Conservation (phyloP, 2,113 vertebrate species). For the zebrafish (Danio rerio) region DNA sequence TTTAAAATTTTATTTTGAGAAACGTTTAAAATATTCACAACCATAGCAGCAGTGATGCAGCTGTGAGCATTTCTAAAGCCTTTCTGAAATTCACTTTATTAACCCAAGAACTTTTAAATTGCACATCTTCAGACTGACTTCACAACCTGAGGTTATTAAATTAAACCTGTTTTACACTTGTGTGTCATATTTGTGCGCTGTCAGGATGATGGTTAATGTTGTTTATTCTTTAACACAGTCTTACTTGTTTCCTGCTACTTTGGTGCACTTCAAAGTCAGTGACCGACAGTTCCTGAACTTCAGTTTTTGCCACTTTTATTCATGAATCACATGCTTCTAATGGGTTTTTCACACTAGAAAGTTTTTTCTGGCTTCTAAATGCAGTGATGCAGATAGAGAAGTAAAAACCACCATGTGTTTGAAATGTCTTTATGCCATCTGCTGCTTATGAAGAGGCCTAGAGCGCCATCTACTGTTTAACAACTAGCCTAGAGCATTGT, state of each 20-base stretch:
- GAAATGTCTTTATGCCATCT: not conserved
- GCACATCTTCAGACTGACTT: too few relatives aligned
- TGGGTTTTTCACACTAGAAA: not conserved
- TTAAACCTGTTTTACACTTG: not conserved
- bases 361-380: not conserved
- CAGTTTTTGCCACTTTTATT: not conserved
- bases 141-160: not conserved
- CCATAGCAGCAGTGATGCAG: too few relatives aligned
- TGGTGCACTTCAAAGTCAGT: not conserved
- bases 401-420: not conserved
- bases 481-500: too few relatives aligned
- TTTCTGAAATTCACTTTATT: too few relatives aligned
- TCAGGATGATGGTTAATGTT: not conserved
- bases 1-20: too few relatives aligned
- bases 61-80: too few relatives aligned
- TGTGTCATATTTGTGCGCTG: not conserved
- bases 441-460: too few relatives aligned
- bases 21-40: too few relatives aligned
- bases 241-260: not conserved
- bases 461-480: too few relatives aligned
- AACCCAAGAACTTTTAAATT: too few relatives aligned
- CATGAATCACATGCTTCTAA: not conserved
- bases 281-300: not conserved
- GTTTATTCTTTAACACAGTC: not conserved
- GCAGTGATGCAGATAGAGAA: not conserved